phyloP scores from a whole-genome alignment of 2,113 vertebrate genomes.

The Cisticola juncidis region DNA sequence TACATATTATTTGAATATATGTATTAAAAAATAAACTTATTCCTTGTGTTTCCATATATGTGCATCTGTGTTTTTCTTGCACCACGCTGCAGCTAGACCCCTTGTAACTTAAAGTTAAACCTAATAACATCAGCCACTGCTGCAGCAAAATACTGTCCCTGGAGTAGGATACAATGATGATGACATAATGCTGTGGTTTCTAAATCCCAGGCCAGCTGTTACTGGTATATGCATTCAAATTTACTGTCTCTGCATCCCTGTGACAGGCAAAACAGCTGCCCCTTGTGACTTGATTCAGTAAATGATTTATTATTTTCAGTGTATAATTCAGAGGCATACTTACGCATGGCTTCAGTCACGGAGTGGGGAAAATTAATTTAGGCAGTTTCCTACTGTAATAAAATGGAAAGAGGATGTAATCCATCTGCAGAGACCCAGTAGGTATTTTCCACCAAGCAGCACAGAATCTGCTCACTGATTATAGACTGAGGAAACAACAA shows the following conservation, averaged over 20 bases:
- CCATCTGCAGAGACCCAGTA: neutral
- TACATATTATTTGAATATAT: neutral
- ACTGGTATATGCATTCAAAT: slow-evolving; percentile 18
- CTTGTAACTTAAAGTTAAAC: neutral
- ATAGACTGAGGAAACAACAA: neutral
- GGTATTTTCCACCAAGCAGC: neutral
- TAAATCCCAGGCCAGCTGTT: slow-evolving; percentile 63
- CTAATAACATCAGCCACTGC: slow-evolving; percentile 12
- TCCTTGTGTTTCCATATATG: neutral
- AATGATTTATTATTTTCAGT: slow-evolving; percentile 57
- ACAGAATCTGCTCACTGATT: neutral
- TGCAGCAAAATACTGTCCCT: slow-evolving; percentile 1
- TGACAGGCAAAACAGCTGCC: neutral
- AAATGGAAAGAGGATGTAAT: neutral
- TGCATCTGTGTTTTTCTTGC: neutral
- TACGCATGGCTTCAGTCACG: neutral
- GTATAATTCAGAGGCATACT: slow-evolving; percentile 34
- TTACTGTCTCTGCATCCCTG: neutral
- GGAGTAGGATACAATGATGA: neutral
- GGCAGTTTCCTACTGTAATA: neutral
- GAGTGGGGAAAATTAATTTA: neutral
- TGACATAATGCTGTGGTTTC: slow-evolving; percentile 44
- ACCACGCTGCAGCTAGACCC: neutral
- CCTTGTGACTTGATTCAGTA: slow-evolving; percentile 16
- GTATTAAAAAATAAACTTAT: neutral